Evolutionary conservation across 1,140 invertebrate genomes (phyloP).

Genomic region (Drosophila truncata): DNA sequence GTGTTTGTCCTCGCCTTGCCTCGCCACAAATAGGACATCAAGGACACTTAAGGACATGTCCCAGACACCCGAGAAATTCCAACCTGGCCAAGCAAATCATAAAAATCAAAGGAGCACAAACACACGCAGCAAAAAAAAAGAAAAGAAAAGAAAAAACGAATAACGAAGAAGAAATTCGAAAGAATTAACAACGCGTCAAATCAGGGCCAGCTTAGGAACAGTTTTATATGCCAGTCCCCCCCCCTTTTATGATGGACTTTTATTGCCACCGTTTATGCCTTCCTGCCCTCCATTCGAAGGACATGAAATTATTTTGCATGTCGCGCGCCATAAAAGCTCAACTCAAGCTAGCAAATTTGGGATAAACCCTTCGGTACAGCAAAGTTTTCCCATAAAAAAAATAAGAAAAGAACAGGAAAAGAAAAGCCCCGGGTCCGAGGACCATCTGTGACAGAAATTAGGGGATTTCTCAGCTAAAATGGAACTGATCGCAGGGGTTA

Average conservation of each 20-base stretch:
- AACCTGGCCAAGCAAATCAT: conserved; percentile 68
- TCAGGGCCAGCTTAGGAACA: conserved; percentile 63
- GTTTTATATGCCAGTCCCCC: conserved; percentile 64
- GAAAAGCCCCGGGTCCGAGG: not conserved
- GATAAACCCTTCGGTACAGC: conserved; percentile 41
- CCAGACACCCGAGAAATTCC: conserved; percentile 28
- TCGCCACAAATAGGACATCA: conserved; percentile 54
- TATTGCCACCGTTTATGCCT: conserved; percentile 71
- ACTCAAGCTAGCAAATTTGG: conserved; percentile 68
- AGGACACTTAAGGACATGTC: conserved; percentile 62
- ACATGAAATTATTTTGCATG: conserved; percentile 75
- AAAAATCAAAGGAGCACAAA: conserved; percentile 49
- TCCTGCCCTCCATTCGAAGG: conserved; percentile 21
- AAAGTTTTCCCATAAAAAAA: conserved; percentile 31
- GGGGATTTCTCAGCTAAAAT: conserved; percentile 3
- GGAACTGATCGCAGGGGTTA: not conserved
- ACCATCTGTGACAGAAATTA: conserved; percentile 9
- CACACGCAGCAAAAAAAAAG: not conserved
- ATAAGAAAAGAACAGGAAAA: not conserved
- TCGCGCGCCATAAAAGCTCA: conserved; percentile 67
- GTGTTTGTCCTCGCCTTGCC: conserved; percentile 35
- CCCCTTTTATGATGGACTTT: conserved; percentile 75
- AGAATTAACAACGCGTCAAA: conserved; percentile 79
- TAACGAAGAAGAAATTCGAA: conserved; percentile 25
- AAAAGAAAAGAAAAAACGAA: not conserved